These are phyloP conservation scores for Reticulitermes speratus DNA, from an alignment of 1,140 invertebrate genomes.

Conservation along the genomic window DNA sequence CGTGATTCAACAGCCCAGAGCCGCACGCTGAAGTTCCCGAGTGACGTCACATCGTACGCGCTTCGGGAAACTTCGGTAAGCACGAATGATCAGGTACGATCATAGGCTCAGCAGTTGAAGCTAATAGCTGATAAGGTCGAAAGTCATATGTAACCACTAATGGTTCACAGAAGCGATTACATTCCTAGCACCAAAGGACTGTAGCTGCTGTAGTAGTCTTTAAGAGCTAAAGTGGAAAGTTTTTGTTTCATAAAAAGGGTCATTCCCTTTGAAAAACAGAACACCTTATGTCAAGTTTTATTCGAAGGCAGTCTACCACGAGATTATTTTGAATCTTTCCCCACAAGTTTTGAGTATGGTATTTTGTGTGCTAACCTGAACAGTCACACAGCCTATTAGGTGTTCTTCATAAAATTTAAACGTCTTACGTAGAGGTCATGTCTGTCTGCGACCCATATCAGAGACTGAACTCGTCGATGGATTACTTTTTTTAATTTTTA, in stretches of 20 bases:
- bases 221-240: background rate
- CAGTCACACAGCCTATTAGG: background rate
- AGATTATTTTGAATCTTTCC: background rate
- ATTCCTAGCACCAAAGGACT: background rate
- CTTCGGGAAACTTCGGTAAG: background rate
- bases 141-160: background rate
- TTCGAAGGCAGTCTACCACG: background rate
- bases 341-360: background rate
- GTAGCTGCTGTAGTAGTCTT: background rate
- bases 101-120: background rate
- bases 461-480: no score
- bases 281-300: conserved; percentile 2
- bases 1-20: background rate
- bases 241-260: conserved; percentile 6
- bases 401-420: no score
- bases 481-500: no score
- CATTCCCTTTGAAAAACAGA: background rate
- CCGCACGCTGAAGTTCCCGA: background rate
- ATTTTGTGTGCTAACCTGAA: background rate
- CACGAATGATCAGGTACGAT: background rate
- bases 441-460: no score
- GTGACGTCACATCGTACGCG: background rate
- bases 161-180: background rate
- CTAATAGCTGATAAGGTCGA: background rate
- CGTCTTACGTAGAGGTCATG: no score